Percentiles rank a stretch among this genome's conserved stretches.
phyloP scores from a whole-genome alignment of 1,140 invertebrate species.

The Bombus polaris region DNA sequence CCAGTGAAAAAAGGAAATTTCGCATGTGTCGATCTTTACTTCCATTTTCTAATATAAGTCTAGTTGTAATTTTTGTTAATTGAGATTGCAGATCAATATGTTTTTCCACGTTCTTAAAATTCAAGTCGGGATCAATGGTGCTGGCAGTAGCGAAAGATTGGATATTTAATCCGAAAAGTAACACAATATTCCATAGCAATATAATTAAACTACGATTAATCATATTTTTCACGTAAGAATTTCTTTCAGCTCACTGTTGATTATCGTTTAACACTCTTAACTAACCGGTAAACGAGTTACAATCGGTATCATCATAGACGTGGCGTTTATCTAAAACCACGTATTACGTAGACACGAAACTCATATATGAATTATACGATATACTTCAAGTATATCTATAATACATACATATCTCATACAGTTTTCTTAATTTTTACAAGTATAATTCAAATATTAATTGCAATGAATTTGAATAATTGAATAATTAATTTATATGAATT shows the following conservation, averaged over 20 bases:
- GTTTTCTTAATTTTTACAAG: background rate
- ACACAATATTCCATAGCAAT: slow-evolving; percentile 42
- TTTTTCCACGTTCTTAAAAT: slow-evolving; percentile 92
- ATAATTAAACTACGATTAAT: background rate
- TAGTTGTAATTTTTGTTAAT: slow-evolving; percentile 91
- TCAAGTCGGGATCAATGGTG: slow-evolving; percentile 82
- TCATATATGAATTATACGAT: no score
- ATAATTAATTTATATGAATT: background rate
- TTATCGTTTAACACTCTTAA: background rate
- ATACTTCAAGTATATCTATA: no score
- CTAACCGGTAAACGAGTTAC: slow-evolving; percentile 48
- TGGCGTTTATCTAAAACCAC: slow-evolving; percentile 54
- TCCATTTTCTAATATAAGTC: slow-evolving; percentile 92
- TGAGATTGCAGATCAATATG: slow-evolving; percentile 94
- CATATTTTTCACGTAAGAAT: slow-evolving; percentile 28
- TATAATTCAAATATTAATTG: background rate
- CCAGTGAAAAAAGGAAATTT: slow-evolving; percentile 89
- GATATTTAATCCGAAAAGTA: slow-evolving; percentile 14
- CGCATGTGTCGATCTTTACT: slow-evolving; percentile 86
- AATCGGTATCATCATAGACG: slow-evolving; percentile 52
- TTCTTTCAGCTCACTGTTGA: background rate
- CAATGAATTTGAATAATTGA: background rate
- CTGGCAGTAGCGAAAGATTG: slow-evolving; percentile 2
- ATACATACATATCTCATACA: background rate
- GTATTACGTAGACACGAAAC: slow-evolving; percentile 8